Base-by-base conservation (phyloP, 2,113 vertebrate genomes). In the Pachyramphus minor region DNA sequence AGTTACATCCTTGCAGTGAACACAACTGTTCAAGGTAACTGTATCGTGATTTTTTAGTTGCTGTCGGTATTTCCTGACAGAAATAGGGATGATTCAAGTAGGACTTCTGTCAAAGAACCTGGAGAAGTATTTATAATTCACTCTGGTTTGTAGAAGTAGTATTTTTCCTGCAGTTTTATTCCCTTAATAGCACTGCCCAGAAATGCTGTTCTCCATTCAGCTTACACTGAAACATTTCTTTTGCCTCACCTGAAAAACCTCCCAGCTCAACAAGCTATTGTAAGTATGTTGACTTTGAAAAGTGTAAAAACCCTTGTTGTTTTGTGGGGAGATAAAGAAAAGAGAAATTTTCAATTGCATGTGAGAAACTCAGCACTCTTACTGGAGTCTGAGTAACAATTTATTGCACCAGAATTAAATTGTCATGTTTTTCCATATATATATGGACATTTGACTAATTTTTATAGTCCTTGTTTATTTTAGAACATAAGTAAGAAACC, bases 211-310 rank as follows among this genome's bases (percentile, higher is more conserved):
- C 97, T 99, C 76, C 97, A 96, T 93, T 98, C 98, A 4, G 95
- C 98, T 0, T 99, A 99, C 93, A 99, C 98, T 20, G 99, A 99
- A 90, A 94, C 84, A 0, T 99, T 98, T 87, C 98, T 99, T 93
- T 97, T 99, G 93, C 99, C 99, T 53, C 98, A 99, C 91, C 97
- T 99, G 68, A 99, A 99, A 97, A 99, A 99, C 87, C 98, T 99
- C 53, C 97, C 98, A 7, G 97, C 98, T 16, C 97, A 97, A 41
- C 97, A 99, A 31, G 98, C 98, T 76, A 87, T 99, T 41, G 99
- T 99, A 96, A 99, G 99, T 98, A 86, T 93, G 30, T 73, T 67
- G 58, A 76, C 28, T 23, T 18, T 15, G 10, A 75, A 66, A 73
- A 23, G 9, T 47, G 27, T 45, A 2, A 41, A 71, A 45, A 1